phyloP scores from a whole-genome alignment of 2,888 invertebrate species.

The Apocheima hispidaria region DNA sequence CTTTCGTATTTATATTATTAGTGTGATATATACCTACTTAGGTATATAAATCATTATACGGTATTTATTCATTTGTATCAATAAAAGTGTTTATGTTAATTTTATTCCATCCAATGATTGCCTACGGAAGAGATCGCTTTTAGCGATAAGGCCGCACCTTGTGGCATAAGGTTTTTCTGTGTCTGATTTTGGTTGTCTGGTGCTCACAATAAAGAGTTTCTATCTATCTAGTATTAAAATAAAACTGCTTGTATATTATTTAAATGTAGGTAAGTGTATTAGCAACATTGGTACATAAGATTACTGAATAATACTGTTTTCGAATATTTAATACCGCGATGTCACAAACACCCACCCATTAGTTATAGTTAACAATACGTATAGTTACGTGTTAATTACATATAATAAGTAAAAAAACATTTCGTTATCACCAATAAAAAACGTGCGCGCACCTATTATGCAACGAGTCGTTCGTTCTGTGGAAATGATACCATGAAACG shows the following conservation, averaged over 20 bases:
- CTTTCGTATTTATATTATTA: too few relatives aligned
- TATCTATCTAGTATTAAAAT: slow-evolving; percentile 17
- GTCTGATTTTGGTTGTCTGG: too few relatives aligned
- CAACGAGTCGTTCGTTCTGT: slow-evolving; percentile 50
- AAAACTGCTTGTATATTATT: slow-evolving; percentile 56
- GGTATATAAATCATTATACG: too few relatives aligned
- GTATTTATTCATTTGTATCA: too few relatives aligned
- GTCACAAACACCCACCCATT: slow-evolving; percentile 62
- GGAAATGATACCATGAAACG: slow-evolving; percentile 10
- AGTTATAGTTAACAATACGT: slow-evolving; percentile 42
- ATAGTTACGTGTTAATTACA: slow-evolving; percentile 59
- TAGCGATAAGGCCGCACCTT: too few relatives aligned
- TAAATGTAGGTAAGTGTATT: slow-evolving; percentile 86
- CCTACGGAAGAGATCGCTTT: too few relatives aligned
- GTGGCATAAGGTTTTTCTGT: too few relatives aligned
- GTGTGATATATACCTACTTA: too few relatives aligned
- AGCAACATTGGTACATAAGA: slow-evolving; percentile 86
- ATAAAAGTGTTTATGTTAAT: too few relatives aligned
- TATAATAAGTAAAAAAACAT: slow-evolving; percentile 75
- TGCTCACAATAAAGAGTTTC: too few relatives aligned
- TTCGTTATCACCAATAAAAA: slow-evolving; percentile 68
- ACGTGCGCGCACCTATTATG: slow-evolving; percentile 75
- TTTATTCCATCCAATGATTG: too few relatives aligned
- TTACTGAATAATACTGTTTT: slow-evolving; percentile 84
- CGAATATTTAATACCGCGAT: slow-evolving; percentile 70